A percentile compares a stretch with the other conserved stretches of the same genome.
These are phyloP conservation scores for Cheiracanthium punctorium DNA, from an alignment of 2,888 invertebrate genomes.

Conservation along the genomic window DNA sequence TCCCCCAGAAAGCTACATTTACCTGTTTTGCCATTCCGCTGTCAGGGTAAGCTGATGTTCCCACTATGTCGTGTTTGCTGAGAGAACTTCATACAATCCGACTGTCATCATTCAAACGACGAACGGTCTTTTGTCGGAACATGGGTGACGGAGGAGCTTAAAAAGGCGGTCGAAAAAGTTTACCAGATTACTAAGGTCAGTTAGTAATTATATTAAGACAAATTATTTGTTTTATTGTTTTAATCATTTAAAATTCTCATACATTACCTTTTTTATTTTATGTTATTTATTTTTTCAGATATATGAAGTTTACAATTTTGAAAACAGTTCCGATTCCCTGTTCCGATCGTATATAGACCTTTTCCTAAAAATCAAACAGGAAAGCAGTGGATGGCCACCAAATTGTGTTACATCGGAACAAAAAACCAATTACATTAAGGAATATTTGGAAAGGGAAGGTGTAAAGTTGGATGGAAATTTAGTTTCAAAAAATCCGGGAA, in stretches of 20 bases:
- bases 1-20: conserved; percentile 61
- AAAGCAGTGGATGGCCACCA: background rate
- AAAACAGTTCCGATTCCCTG: background rate
- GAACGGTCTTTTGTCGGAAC: background rate
- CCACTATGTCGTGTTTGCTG: background rate
- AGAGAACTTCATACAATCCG: background rate
- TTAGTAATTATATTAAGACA: background rate
- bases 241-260: background rate
- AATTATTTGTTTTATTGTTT: background rate
- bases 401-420: background rate
- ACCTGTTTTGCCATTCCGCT: background rate
- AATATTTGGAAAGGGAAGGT: conserved; percentile 14
- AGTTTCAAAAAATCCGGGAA: background rate
- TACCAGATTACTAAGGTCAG: background rate
- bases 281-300: conserved; percentile 18
- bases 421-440: background rate
- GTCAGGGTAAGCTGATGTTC: background rate
- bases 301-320: conserved; percentile 3
- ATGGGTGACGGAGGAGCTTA: conserved; percentile 11
- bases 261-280: background rate
- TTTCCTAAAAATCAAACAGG: background rate
- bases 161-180: background rate
- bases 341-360: background rate
- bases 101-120: background rate
- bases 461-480: background rate